Conservation (phyloP, 2,888 invertebrate genomes). For the Tricholauxania praeusta region DNA sequence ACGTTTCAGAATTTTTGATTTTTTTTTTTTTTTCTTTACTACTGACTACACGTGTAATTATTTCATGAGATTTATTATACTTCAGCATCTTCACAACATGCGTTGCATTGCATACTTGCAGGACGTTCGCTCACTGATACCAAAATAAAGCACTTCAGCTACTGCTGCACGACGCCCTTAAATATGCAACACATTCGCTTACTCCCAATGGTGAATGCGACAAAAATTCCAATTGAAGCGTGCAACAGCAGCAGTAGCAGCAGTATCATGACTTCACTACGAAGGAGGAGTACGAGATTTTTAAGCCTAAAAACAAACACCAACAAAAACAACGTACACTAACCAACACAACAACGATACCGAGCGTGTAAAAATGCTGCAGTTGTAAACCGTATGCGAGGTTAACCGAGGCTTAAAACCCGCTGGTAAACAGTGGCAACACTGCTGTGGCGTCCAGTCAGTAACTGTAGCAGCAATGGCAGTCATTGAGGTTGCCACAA, state of each 20-base stretch:
- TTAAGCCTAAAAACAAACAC: conserved; percentile 16
- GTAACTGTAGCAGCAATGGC: conserved; percentile 27
- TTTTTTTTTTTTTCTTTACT: too few relatives aligned
- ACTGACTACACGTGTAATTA: conserved; percentile 66
- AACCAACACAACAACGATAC: background rate
- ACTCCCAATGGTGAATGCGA: conserved; percentile 64
- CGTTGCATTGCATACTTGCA: conserved; percentile 18
- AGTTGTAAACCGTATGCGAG: background rate
- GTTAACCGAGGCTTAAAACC: conserved; percentile 11
- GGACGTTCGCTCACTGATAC: background rate
- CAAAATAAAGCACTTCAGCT: conserved; percentile 37
- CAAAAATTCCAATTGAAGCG: conserved; percentile 66
- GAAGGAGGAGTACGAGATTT: background rate
- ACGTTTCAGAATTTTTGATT: too few relatives aligned
- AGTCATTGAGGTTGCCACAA: conserved; percentile 51
- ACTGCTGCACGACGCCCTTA: conserved; percentile 34
- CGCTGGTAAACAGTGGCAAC: conserved; percentile 23
- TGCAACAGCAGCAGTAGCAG: conserved; percentile 31
- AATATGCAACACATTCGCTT: conserved; percentile 41
- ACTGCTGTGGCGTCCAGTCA: background rate
- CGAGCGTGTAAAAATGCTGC: background rate
- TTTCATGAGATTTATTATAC: conserved; percentile 66
- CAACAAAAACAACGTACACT: background rate
- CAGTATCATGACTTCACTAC: conserved; percentile 1
- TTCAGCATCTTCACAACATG: conserved; percentile 51